phyloP scores from a whole-genome alignment of 1,140 invertebrate genomes.

The Ceratina calcarata region DNA sequence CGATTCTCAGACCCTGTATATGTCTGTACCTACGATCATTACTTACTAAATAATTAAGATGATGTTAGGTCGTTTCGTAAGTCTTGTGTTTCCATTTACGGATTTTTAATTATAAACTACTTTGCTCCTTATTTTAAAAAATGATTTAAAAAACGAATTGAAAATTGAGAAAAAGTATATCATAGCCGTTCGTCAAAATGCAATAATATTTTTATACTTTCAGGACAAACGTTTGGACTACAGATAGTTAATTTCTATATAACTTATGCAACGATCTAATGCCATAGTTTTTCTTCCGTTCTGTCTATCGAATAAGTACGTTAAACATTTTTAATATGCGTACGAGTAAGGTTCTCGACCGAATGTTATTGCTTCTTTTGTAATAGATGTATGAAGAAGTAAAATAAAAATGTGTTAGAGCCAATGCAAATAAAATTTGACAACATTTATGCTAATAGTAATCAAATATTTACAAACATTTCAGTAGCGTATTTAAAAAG shows the following conservation, averaged over 20 bases:
- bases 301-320: slow-evolving; percentile 52
- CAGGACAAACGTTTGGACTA: no score
- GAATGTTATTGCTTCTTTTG: slow-evolving; percentile 65
- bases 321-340: slow-evolving; percentile 59
- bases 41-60: no score
- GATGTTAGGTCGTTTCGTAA: no score
- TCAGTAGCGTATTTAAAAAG: background rate
- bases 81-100: background rate
- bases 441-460: background rate
- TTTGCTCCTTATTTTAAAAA: no score
- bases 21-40: no score
- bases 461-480: background rate
- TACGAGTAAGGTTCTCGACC: slow-evolving; percentile 49
- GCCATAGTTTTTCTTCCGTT: slow-evolving; percentile 43
- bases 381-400: slow-evolving; percentile 65
- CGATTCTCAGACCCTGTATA: no score
- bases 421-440: background rate
- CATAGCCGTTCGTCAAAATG: no score
- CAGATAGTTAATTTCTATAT: no score
- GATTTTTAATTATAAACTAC: no score
- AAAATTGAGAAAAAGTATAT: background rate
- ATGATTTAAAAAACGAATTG: no score
- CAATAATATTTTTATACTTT: background rate
- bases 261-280: no score
- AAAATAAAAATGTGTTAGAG: slow-evolving; percentile 67